phyloP scores from a whole-genome alignment of 2,797 vertebrate species.

The Mus minutoides region DNA sequence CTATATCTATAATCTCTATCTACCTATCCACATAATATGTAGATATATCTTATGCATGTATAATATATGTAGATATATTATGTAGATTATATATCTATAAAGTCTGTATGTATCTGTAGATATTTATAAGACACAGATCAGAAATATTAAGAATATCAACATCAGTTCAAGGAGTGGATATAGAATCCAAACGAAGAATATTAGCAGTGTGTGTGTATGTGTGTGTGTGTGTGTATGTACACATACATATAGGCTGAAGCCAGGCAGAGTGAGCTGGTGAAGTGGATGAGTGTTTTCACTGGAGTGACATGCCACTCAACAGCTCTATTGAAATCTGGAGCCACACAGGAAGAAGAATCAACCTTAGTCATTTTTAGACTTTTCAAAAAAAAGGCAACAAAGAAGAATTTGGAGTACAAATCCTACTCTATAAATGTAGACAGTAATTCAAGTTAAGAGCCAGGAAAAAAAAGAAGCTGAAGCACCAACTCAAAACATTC shows the following conservation, averaged over 20 bases:
- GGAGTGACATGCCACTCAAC: background rate
- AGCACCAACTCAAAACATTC: constrained; percentile 34
- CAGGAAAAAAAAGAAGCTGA: background rate
- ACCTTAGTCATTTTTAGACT: constrained; percentile 3
- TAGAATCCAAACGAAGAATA: background rate
- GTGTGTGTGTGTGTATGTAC: background rate
- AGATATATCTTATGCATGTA: background rate
- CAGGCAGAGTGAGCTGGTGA: background rate
- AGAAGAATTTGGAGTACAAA: background rate
- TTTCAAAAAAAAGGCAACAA: constrained; percentile 38
- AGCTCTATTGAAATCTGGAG: background rate
- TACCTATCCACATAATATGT: background rate
- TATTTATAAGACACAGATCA: background rate
- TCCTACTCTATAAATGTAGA: background rate
- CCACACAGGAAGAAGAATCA: background rate
- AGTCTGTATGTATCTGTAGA: no score
- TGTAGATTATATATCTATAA: background rate
- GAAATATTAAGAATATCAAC: background rate
- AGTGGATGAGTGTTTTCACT: background rate
- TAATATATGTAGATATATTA: background rate
- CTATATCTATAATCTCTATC: background rate
- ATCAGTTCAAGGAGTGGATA: background rate
- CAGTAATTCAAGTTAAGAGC: constrained; percentile 24
- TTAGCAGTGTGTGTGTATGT: background rate
- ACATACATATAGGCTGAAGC: background rate